Base-by-base conservation (phyloP, 2,113 vertebrate species). In the Brienomyrus longianalis region DNA sequence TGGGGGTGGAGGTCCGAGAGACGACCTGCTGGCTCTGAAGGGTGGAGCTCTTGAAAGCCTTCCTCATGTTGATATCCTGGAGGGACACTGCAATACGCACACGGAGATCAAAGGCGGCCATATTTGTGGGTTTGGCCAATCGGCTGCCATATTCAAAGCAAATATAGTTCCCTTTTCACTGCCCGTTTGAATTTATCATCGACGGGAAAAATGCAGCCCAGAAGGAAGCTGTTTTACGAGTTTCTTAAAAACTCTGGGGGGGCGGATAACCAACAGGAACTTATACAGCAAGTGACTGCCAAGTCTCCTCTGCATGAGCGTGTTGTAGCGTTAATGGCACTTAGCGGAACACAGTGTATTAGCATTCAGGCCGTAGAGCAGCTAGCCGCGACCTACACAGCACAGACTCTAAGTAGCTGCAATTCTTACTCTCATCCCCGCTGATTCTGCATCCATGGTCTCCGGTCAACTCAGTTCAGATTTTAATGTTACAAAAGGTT, bases 41-140 rank as follows among this genome's bases (percentile, higher is more conserved):
- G 0, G 96, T 97, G 54, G 97, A 97, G 94, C 97, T 97, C 94
- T 96, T 96, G 94, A 98, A 98, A 0, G 97, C 97, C 92, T 98
- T 98, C 90, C 97, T 92, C 97, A 98, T 97, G 94, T 98, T 98
- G 94, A 98, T 98, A 88, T 98, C 97, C 93, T 97, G 97, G 90
- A 97, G 95, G 0, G 97, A 98, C 0, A 98, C 97, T 97, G 91
- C 21, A 88, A 90, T 13, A 56, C 56, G 77, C 88, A 91, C 27
- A 88, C 27, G 88, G 23, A 35, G 17, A 8, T 59, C 50, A 88
- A 9, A 15, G 1, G n/a, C 10, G n/a, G 62, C n/a, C 62, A 27
- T 70, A 3, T 66, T 27, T 66, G 62, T 27, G 62, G 62, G n/a
- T 9, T 9, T 27, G 9, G n/a, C 9, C 62, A 27, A 66, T 5